Conservation (phyloP, 2,113 vertebrate genomes). For the Sula dactylatra region DNA sequence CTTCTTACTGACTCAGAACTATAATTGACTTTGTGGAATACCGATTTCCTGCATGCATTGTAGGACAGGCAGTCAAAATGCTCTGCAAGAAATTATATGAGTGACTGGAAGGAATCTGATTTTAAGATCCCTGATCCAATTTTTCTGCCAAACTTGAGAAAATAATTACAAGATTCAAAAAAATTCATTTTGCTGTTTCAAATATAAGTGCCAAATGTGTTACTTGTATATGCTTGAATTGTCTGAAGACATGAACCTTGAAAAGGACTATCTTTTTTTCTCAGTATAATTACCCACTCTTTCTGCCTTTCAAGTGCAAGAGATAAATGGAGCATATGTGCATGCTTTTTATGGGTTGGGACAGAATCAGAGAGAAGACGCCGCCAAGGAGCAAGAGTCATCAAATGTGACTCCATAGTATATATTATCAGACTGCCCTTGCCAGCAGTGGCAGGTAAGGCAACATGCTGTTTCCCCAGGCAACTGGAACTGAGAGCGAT, state of each 20-base stretch:
- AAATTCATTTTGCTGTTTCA: slow-evolving; percentile 42
- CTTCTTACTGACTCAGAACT: slow-evolving; percentile 39
- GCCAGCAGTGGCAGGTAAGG: neutral
- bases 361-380: slow-evolving; percentile 1
- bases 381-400: neutral
- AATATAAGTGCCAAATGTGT: slow-evolving; percentile 17
- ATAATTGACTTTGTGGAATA: slow-evolving; percentile 29
- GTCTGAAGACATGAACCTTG: slow-evolving; percentile 27
- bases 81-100: neutral
- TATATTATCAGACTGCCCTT: neutral
- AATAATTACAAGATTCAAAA: slow-evolving; percentile 58
- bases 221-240: slow-evolving; percentile 31
- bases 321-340: slow-evolving; percentile 20
- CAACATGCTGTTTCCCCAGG: neutral
- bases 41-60: neutral
- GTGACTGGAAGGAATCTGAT: slow-evolving; percentile 5
- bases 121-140: slow-evolving; percentile 51
- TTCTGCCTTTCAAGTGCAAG: slow-evolving; percentile 5
- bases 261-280: slow-evolving; percentile 22
- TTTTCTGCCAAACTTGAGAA: slow-evolving; percentile 58
- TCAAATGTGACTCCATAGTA: neutral
- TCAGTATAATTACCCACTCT: slow-evolving; percentile 49
- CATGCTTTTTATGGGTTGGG: neutral
- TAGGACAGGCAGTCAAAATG: slow-evolving; percentile 38
- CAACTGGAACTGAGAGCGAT: neutral